Conservation (phyloP, 2,113 vertebrate species). For the Chamaea fasciata region DNA sequence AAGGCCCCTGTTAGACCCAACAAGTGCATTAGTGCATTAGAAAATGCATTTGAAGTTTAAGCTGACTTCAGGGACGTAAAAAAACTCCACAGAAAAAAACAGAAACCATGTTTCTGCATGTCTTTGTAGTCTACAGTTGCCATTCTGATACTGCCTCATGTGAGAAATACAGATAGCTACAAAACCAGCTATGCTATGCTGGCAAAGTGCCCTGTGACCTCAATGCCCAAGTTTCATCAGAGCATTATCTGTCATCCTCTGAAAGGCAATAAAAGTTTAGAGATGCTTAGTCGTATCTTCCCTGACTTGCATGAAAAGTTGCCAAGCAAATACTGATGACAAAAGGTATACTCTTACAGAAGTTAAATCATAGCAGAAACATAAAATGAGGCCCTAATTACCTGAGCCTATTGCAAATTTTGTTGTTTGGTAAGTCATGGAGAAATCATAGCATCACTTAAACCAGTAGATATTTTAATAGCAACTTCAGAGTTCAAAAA, state of each 20-base stretch:
- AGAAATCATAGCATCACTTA: neutral
- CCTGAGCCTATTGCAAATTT: neutral
- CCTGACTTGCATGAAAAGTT: neutral
- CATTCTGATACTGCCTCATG: neutral
- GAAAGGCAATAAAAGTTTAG: neutral
- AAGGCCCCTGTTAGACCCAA: constrained; percentile 48
- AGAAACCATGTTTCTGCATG: constrained; percentile 23
- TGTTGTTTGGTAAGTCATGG: neutral
- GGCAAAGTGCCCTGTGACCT: neutral
- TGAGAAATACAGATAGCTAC: neutral
- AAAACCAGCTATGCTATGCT: neutral
- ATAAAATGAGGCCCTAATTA: neutral
- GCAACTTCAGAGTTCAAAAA: neutral
- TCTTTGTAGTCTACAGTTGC: neutral
- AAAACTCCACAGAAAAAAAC: neutral
- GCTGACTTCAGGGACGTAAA: constrained; percentile 22
- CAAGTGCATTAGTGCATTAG: constrained; percentile 36
- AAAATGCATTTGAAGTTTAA: constrained; percentile 59
- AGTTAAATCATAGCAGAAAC: neutral
- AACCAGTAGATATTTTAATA: neutral
- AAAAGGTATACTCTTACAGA: neutral
- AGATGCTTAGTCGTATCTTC: constrained; percentile 1
- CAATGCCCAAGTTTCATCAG: neutral
- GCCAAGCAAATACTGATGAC: neutral
- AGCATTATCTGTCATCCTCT: neutral